A percentile compares a stretch with the other conserved stretches of the same genome.
Conservation (phyloP, 2,888 invertebrate genomes). For the Drosophila pegasa region DNA sequence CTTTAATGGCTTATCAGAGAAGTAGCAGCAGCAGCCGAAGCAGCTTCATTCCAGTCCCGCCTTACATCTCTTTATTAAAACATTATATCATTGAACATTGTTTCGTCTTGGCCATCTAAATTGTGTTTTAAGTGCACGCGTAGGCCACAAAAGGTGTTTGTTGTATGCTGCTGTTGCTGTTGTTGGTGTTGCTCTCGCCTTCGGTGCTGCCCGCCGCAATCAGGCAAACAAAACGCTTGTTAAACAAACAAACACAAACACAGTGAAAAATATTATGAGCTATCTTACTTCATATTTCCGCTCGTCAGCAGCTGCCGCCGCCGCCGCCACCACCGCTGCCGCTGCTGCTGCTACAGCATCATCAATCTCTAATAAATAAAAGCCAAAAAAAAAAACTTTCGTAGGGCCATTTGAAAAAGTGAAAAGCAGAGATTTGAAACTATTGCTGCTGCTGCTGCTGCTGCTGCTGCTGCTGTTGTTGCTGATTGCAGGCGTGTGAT, state of each 20-base stretch:
- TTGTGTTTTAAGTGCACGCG: constrained; percentile 78
- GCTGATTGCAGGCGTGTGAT: constrained; percentile 72
- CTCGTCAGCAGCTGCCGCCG: constrained; percentile 39
- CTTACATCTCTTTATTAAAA: constrained; percentile 68
- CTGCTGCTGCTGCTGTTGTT: constrained; percentile 14
- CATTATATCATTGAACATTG: constrained; percentile 70
- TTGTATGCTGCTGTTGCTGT: constrained; percentile 18
- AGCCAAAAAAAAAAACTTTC: constrained; percentile 50
- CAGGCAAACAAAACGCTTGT: constrained; percentile 69
- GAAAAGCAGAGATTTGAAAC: constrained; percentile 45
- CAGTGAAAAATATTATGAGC: constrained; percentile 65
- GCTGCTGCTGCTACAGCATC: constrained; percentile 16
- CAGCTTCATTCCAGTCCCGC: constrained; percentile 3
- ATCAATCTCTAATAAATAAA: constrained; percentile 60
- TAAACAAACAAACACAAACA: constrained; percentile 36
- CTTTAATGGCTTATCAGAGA: constrained; percentile 52
- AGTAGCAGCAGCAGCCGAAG: background rate
- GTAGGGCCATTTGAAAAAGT: constrained; percentile 57
- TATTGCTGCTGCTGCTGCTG: background rate
- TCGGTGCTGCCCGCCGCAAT: constrained; percentile 53
- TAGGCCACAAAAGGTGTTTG: constrained; percentile 65
- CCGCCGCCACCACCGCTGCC: background rate
- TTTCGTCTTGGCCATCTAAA: constrained; percentile 60
- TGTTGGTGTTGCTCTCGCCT: constrained; percentile 20
- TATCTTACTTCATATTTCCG: constrained; percentile 72